Percentiles rank a stretch among this genome's conserved stretches.
Evolutionary conservation across 2,113 vertebrate genomes (phyloP).

Genomic region (Hippoglossus stenolepis): DNA sequence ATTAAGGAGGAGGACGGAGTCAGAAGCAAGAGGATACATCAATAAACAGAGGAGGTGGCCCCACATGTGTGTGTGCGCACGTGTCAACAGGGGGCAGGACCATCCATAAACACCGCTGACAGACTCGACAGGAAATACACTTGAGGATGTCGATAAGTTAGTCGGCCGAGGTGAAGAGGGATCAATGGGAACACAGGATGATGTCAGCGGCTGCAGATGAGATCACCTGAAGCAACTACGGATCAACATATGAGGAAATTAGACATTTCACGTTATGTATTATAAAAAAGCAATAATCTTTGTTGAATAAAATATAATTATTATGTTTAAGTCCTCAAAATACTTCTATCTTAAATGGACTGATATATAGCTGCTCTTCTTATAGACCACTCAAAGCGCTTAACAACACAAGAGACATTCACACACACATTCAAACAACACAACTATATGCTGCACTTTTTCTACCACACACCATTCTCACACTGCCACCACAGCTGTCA

Average conservation of each 20-base stretch:
- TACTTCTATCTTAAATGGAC: too few relatives aligned
- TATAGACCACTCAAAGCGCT: too few relatives aligned
- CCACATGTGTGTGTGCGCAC: conserved; percentile 3
- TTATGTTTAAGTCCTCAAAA: too few relatives aligned
- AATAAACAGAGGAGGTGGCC: conserved; percentile 40
- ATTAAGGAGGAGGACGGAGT: conserved; percentile 60
- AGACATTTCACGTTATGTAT: background rate
- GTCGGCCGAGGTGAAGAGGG: conserved; percentile 46
- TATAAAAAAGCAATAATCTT: too few relatives aligned
- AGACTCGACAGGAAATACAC: conserved; percentile 76
- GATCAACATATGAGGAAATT: conserved; percentile 15
- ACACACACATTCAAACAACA: too few relatives aligned
- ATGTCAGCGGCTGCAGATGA: conserved; percentile 62
- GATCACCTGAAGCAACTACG: conserved; percentile 39
- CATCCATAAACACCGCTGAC: conserved; percentile 72
- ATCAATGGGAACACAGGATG: conserved; percentile 67
- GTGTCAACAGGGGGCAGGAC: conserved; percentile 45
- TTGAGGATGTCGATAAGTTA: conserved; percentile 72
- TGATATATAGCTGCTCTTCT: too few relatives aligned
- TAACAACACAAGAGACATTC: too few relatives aligned
- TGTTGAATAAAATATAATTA: too few relatives aligned
- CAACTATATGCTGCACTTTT: too few relatives aligned
- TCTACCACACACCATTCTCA: too few relatives aligned
- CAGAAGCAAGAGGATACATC: conserved; percentile 43
- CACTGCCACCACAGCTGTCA: too few relatives aligned